Evolutionary conservation across 2,113 vertebrate genomes (phyloP).

Genomic region (Lethenteron camtschaticum): DNA sequence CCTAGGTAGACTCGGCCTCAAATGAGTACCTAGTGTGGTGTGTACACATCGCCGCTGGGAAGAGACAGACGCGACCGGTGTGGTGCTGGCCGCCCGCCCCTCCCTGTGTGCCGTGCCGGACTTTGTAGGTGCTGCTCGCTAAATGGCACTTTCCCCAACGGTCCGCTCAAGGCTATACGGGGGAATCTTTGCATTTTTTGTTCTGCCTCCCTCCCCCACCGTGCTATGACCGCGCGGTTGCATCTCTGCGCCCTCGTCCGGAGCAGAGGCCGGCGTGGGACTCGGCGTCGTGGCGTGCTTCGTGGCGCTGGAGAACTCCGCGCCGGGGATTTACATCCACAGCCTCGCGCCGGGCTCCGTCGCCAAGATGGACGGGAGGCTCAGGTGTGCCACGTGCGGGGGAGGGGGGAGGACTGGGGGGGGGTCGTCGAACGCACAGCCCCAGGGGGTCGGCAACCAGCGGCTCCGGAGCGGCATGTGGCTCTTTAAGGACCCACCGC

Average conservation of each 20-base stretch:
- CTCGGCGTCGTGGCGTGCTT: conserved; percentile 75
- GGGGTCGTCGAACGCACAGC: neutral
- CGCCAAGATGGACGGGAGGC: conserved; percentile 73
- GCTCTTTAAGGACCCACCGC: no score
- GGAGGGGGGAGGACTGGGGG: neutral
- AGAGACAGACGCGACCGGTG: no score
- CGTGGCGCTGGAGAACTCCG: conserved; percentile 49
- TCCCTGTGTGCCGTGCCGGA: no score
- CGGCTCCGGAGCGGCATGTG: no score
- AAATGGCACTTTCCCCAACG: neutral
- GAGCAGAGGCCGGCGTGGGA: conserved; percentile 57
- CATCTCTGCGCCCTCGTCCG: conserved; percentile 5
- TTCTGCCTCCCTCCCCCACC: neutral
- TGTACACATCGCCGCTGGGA: no score
- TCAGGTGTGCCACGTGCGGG: conserved; percentile 33
- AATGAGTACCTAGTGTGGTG: no score
- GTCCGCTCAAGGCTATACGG: neutral
- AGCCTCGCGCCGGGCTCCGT: conserved; percentile 74
- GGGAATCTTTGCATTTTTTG: neutral
- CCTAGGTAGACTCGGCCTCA: no score
- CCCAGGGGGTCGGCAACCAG: no score
- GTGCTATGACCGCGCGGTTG: neutral
- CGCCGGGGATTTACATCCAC: conserved; percentile 77
- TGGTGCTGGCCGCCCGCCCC: no score
- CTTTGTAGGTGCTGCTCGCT: neutral